phyloP scores from a whole-genome alignment of 1,140 invertebrate genomes.

The Muscidifurax raptorellus region DNA sequence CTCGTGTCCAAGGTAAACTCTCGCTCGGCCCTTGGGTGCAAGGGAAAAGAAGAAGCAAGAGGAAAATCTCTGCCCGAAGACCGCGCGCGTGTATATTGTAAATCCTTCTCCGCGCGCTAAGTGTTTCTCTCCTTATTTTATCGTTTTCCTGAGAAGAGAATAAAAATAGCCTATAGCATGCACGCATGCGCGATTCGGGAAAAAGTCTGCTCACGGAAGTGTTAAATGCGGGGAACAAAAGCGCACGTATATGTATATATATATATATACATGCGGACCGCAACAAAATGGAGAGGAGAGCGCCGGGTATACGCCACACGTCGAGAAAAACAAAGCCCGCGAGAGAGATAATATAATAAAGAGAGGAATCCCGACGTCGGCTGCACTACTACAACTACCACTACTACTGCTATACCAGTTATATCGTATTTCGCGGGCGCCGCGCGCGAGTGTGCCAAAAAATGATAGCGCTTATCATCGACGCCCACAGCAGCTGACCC shows the following conservation, averaged over 20 bases:
- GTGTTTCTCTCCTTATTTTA: too few species aligned
- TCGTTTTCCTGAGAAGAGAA: too few species aligned
- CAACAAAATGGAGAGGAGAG: not conserved
- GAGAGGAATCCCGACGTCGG: not conserved
- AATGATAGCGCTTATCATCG: conserved; percentile 45
- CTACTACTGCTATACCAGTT: too few species aligned
- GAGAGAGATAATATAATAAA: not conserved
- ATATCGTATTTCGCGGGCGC: not conserved
- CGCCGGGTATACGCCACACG: too few species aligned
- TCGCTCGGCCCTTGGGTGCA: not conserved
- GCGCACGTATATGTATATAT: not conserved
- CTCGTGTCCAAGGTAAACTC: conserved; percentile 41
- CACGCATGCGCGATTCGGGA: too few species aligned
- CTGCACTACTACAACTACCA: too few species aligned
- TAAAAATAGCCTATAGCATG: too few species aligned
- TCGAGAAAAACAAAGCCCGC: not conserved
- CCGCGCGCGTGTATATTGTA: too few species aligned
- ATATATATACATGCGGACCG: too few species aligned
- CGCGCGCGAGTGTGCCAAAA: conserved; percentile 28
- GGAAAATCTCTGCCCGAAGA: conserved; percentile 1
- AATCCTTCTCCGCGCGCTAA: too few species aligned
- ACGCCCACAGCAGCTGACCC: conserved; percentile 10
- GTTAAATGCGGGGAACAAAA: not conserved
- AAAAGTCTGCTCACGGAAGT: not conserved
- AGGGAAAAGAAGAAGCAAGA: not conserved